Percentiles rank a stretch among this genome's conserved stretches.
phyloP scores from a whole-genome alignment of 1,140 invertebrate species.

The Drosophila virilis region DNA sequence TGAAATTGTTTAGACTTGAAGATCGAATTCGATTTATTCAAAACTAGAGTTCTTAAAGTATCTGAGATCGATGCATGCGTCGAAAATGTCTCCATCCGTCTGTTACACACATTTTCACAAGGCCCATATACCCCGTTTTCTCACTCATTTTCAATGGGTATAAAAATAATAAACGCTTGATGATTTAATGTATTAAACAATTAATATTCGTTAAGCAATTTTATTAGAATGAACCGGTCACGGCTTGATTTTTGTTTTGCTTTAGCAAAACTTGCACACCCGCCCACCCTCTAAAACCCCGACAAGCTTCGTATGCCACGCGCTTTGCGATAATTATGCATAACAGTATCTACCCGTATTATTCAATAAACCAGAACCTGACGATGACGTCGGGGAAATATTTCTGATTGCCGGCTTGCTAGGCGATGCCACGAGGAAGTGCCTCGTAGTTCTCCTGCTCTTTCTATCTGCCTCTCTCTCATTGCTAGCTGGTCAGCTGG shows the following conservation, averaged over 20 bases:
- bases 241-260: constrained; percentile 40
- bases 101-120: neutral
- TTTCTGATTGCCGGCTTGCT: constrained; percentile 17
- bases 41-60: too few relatives aligned
- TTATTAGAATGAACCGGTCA: constrained; percentile 41
- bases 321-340: constrained; percentile 23
- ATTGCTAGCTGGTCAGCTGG: constrained; percentile 4
- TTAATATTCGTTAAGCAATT: constrained; percentile 34
- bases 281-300: neutral
- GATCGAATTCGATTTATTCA: too few relatives aligned
- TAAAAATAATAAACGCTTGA: constrained; percentile 2
- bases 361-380: constrained; percentile 44
- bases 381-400: constrained; percentile 15
- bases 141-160: neutral
- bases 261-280: constrained; percentile 4
- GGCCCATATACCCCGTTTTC: neutral
- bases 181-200: constrained; percentile 43
- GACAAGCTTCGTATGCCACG: constrained; percentile 9
- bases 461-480: neutral
- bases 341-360: constrained; percentile 24
- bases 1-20: too few relatives aligned
- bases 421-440: constrained; percentile 34
- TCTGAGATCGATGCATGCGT: too few relatives aligned
- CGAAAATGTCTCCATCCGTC: neutral
- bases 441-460: neutral